Evolutionary conservation across 2,888 invertebrate species (phyloP).

Genomic region (Tuta absoluta): DNA sequence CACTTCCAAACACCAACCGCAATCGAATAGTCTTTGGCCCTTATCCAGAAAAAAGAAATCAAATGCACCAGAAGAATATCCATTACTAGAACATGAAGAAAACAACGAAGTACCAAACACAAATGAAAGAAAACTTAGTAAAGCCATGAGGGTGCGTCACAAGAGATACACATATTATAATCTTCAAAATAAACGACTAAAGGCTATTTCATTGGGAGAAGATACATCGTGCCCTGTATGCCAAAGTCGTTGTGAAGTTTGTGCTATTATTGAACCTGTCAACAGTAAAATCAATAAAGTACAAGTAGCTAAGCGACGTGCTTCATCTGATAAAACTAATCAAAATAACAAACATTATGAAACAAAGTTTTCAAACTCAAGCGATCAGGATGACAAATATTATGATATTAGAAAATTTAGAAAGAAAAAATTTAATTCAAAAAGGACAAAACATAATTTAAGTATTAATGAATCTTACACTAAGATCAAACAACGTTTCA

Average conservation of each 20-base stretch:
- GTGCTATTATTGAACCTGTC: background rate
- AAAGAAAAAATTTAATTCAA: background rate
- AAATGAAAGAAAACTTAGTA: background rate
- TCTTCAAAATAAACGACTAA: constrained; percentile 17
- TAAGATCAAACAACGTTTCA: background rate
- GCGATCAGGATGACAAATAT: background rate
- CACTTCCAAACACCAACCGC: background rate
- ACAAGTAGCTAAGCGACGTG: background rate
- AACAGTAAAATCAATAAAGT: background rate
- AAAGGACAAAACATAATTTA: background rate
- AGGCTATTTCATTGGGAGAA: constrained; percentile 10
- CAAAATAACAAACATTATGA: background rate
- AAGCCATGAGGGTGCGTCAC: constrained; percentile 23
- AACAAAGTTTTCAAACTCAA: background rate
- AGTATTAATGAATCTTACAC: background rate
- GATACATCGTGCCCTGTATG: background rate
- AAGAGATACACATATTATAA: constrained; percentile 27
- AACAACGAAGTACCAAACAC: background rate
- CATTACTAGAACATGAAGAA: background rate
- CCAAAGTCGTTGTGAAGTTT: background rate
- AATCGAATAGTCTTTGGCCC: background rate
- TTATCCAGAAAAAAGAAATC: background rate
- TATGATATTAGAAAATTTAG: too few relatives aligned
- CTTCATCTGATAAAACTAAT: background rate
- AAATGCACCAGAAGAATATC: background rate